Base-by-base conservation (phyloP, 2,888 invertebrate species). In the Lasioglossum lativentre region DNA sequence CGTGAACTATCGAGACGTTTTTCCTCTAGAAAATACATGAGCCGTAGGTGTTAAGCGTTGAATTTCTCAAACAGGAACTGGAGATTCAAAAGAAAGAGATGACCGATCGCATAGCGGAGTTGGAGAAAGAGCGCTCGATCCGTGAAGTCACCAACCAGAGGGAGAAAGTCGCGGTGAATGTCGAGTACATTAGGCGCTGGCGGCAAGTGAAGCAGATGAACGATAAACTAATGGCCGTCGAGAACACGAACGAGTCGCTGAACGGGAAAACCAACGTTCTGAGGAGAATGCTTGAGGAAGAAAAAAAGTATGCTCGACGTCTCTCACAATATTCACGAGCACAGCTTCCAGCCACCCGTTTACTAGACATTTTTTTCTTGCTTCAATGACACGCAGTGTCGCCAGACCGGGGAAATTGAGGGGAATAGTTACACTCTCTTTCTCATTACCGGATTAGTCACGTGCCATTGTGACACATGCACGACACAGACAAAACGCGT, bases 141-240 rank as follows among this genome's bases (percentile, higher is more conserved):
- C 89, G 86, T 66, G 78, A 88, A 16, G 78, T 89, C 0, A 92
- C 84, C n/a, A 93, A 87, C 80, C 93, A 93, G 30, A 92, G 93
- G 42, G 93, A 93, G 82, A 95, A 94, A 81, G 92, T 93, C 1
- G 93, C 93, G 0, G 95, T 95, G 77, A 95, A 95, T 83, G 92
- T 95, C n/a, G 95, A 94, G 78, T 93, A 94, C 75, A 95, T 95
- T 83, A 92, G 92, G 52, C 86, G 94, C 71, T 94, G 94, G 94
- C 92, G 94, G 40, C 93, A 95, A 87, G 91, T 95, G 92, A 94
- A 94, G 80, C 93, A 93, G 71, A 88, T 93, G 71, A 93, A 92
- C 78, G 95, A 95, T 75, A 93, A 95, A 87, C 88, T 95, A 40
- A 80, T 82, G 27, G 87, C 86, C 23, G 83, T 90, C 0, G 91